Conservation (phyloP, 2,797 vertebrate species). For the Sebastes nivosus region DNA sequence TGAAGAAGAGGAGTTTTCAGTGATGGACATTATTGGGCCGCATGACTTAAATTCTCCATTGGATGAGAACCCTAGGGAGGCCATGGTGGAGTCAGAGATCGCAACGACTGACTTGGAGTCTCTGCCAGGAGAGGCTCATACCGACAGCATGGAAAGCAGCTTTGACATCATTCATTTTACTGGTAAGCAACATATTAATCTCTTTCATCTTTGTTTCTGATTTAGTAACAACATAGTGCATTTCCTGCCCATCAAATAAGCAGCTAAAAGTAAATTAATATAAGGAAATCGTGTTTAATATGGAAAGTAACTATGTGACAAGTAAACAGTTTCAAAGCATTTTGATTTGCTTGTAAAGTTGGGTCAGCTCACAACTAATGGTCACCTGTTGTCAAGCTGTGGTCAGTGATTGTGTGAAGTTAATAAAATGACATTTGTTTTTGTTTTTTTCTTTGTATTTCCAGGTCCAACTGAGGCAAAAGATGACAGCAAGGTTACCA, state of each 20-base stretch:
- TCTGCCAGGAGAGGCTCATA: neutral
- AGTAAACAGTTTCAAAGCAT: neutral
- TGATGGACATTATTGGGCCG: neutral
- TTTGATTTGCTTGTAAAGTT: neutral
- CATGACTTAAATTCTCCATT: conserved; percentile 1
- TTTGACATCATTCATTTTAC: neutral
- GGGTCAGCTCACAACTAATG: neutral
- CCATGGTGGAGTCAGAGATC: neutral
- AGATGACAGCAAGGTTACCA: neutral
- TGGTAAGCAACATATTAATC: conserved; percentile 42
- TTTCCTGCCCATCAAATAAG: neutral
- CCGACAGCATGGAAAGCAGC: neutral
- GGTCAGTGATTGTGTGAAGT: neutral
- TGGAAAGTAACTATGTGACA: neutral
- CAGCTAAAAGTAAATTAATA: neutral
- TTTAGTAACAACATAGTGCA: neutral
- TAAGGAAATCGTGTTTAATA: neutral
- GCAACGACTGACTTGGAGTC: neutral
- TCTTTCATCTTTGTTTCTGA: neutral
- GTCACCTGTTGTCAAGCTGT: neutral
- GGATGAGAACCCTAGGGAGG: conserved; percentile 5
- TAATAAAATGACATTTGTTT: neutral
- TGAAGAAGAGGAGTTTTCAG: conserved; percentile 1
- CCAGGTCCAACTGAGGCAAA: conserved; percentile 12
- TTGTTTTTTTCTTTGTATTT: neutral